Percentiles rank a stretch among this genome's conserved stretches.
phyloP scores from a whole-genome alignment of 1,140 invertebrate genomes.

The Triops longicaudatus region DNA sequence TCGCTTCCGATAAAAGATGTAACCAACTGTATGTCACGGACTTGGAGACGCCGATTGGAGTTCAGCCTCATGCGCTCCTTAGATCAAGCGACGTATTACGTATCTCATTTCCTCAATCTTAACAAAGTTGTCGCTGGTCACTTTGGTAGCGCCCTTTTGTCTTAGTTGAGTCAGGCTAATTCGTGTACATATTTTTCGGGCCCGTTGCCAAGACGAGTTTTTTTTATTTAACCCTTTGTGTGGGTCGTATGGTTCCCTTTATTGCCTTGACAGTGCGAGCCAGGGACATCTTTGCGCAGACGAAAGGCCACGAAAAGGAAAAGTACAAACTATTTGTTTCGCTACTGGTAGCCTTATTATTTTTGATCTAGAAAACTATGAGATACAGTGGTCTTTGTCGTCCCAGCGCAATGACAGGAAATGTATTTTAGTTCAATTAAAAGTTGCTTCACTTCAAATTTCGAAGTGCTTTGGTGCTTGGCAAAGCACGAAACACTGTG shows the following conservation, averaged over 20 bases:
- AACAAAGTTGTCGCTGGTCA: background rate
- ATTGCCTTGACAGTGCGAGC: background rate
- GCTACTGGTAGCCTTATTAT: background rate
- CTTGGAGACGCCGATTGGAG: constrained; percentile 4
- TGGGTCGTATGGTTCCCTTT: background rate
- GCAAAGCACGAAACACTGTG: background rate
- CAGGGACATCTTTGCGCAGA: background rate
- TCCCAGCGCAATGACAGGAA: background rate
- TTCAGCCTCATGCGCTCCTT: background rate
- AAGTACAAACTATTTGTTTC: background rate
- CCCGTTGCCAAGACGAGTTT: background rate
- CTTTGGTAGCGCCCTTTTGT: background rate
- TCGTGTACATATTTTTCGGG: background rate
- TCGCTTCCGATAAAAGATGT: background rate
- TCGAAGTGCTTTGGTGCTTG: background rate
- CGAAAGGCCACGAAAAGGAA: background rate
- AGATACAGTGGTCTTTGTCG: background rate
- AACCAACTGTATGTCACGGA: background rate
- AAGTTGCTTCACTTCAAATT: background rate
- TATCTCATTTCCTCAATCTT: constrained; percentile 3
- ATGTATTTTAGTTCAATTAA: background rate
- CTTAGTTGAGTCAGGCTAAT: constrained; percentile 3
- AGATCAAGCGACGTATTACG: background rate
- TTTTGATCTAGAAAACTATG: background rate
- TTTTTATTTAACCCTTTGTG: background rate